These are phyloP conservation scores for Antheraea assamensis DNA, from an alignment of 2,888 invertebrate genomes.

Conservation along the genomic window DNA sequence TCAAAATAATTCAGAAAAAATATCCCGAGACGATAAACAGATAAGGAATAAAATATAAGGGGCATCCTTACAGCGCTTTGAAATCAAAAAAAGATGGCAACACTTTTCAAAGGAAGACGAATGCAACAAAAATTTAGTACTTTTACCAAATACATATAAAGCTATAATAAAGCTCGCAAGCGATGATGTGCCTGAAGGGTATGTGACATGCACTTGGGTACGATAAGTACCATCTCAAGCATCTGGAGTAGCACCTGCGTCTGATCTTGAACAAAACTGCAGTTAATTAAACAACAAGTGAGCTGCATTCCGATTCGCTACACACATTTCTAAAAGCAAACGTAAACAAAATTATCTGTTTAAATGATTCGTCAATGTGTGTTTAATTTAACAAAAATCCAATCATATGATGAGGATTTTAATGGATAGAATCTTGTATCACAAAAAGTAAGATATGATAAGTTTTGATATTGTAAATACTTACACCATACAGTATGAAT, in stretches of 20 bases:
- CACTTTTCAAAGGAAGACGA: background rate
- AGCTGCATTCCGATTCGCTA: background rate
- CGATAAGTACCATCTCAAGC: background rate
- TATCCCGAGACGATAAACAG: constrained; percentile 43
- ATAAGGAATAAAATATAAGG: constrained; percentile 53
- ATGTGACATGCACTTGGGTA: background rate
- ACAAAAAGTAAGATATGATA: background rate
- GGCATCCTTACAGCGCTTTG: constrained; percentile 27
- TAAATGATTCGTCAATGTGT: background rate
- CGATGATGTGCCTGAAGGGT: background rate
- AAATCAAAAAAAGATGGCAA: constrained; percentile 23
- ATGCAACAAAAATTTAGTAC: background rate
- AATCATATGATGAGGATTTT: background rate
- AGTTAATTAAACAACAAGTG: background rate
- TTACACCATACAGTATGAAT: background rate
- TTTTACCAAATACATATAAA: background rate
- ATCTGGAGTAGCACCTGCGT: background rate
- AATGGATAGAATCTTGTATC: background rate
- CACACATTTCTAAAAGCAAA: background rate
- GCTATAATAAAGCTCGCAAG: background rate
- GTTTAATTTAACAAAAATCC: background rate
- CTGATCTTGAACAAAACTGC: background rate
- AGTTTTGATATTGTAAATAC: too few relatives aligned
- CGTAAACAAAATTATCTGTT: background rate
- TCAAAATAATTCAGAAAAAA: constrained; percentile 62